Percentiles rank a stretch among this genome's conserved stretches.
These are phyloP conservation scores for Acarapis woodi DNA, from an alignment of 1,140 invertebrate species.

Conservation along the genomic window DNA sequence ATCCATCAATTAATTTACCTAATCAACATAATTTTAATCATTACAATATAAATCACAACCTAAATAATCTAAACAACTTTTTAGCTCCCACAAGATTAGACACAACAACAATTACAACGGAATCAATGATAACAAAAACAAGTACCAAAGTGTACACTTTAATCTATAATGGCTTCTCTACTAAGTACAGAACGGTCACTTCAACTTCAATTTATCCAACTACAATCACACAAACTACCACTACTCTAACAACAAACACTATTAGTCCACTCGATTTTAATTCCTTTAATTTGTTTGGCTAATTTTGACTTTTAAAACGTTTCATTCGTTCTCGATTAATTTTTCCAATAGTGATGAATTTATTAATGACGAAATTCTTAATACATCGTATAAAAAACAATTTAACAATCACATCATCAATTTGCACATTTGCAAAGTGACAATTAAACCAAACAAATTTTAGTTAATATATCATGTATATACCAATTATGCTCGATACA, in stretches of 20 bases:
- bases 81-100: background rate
- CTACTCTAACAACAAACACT: constrained; percentile 7
- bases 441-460: no score
- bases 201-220: constrained; percentile 13
- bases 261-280: background rate
- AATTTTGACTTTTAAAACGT: no score
- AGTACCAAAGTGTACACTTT: constrained; percentile 14
- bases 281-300: no score
- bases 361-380: no score
- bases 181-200: constrained; percentile 14
- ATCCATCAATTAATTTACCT: background rate
- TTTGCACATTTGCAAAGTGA: no score
- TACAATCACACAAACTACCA: constrained; percentile 11
- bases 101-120: constrained; percentile 11
- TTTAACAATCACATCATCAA: no score
- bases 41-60: background rate
- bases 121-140: constrained; percentile 12
- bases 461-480: no score
- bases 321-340: no score
- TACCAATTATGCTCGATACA: no score
- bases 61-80: background rate
- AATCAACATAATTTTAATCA: background rate
- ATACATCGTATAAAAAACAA: no score
- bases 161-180: constrained; percentile 15
- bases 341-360: no score